Conservation (phyloP, 2,888 invertebrate species). For the Aplocera efformata region DNA sequence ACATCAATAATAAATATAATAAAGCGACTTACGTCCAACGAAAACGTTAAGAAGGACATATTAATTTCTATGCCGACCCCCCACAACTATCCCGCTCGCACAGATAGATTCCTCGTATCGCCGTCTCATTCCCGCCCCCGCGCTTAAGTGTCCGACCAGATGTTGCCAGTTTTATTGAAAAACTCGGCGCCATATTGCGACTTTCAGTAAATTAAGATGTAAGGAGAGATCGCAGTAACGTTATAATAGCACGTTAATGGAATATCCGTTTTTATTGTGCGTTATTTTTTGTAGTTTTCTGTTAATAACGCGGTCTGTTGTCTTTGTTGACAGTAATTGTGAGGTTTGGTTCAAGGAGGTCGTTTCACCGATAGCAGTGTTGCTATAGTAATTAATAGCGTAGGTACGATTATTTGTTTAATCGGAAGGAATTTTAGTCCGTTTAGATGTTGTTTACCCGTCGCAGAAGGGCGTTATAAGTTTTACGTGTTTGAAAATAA, state of each 20-base stretch:
- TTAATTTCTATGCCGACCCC: conserved; percentile 65
- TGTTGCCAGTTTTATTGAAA: conserved; percentile 78
- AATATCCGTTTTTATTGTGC: conserved; percentile 25
- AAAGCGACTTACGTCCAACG: conserved; percentile 50
- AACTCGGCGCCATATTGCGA: conserved; percentile 73
- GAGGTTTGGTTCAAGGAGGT: too few species aligned
- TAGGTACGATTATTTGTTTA: too few species aligned
- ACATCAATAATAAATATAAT: conserved; percentile 73
- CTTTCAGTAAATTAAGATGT: conserved; percentile 77
- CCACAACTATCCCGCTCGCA: conserved; percentile 43
- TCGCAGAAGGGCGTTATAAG: too few species aligned
- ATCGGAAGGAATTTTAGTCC: too few species aligned
- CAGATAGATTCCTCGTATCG: conserved; percentile 25
- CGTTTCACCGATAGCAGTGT: too few species aligned
- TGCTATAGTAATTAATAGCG: too few species aligned
- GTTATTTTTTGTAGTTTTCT: conserved; percentile 12
- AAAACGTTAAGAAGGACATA: conserved; percentile 73
- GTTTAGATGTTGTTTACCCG: too few species aligned
- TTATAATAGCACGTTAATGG: conserved; percentile 42
- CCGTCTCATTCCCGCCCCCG: conserved; percentile 57
- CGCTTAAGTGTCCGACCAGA: conserved; percentile 74
- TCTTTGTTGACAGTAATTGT: background rate
- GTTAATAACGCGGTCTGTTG: conserved; percentile 12
- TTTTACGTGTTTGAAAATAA: too few species aligned
- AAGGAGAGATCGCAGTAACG: conserved; percentile 41